phyloP scores from a whole-genome alignment of 2,888 invertebrate species.

The Andrena hattorfiana region DNA sequence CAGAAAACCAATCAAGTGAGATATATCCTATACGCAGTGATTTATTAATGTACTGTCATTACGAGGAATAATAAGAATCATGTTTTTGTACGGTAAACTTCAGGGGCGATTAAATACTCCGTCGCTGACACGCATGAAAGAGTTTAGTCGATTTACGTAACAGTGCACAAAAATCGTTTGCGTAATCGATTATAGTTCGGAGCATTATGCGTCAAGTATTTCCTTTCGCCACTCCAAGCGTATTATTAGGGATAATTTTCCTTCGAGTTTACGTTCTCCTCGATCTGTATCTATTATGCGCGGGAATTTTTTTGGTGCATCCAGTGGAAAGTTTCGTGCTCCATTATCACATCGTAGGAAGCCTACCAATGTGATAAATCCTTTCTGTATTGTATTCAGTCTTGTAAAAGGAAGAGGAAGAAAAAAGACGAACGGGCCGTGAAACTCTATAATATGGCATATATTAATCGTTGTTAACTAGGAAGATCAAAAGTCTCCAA shows the following conservation, averaged over 20 bases:
- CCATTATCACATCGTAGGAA: not conserved
- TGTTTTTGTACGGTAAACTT: not conserved
- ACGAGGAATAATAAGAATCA: not conserved
- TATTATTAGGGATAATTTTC: conserved; percentile 33
- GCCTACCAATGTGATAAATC: not conserved
- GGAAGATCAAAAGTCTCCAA: not conserved
- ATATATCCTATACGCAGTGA: not conserved
- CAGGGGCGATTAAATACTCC: not conserved
- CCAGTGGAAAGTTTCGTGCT: not conserved
- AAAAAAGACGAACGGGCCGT: not conserved
- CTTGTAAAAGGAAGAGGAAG: not conserved
- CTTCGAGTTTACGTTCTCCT: not conserved
- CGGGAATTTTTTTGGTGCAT: not conserved
- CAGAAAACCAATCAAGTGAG: no score
- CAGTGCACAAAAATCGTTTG: conserved; percentile 13
- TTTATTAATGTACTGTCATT: not conserved
- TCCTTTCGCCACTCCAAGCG: not conserved
- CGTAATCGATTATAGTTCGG: conserved; percentile 17
- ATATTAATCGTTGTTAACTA: no score
- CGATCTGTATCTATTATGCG: conserved; percentile 17
- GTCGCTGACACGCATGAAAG: no score
- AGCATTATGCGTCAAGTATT: conserved; percentile 7
- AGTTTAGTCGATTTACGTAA: conserved; percentile 18
- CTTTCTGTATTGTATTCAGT: no score
- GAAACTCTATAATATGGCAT: no score